Base-by-base conservation (phyloP, 92 coral and sea anemone species). In the Porites lobata region DNA sequence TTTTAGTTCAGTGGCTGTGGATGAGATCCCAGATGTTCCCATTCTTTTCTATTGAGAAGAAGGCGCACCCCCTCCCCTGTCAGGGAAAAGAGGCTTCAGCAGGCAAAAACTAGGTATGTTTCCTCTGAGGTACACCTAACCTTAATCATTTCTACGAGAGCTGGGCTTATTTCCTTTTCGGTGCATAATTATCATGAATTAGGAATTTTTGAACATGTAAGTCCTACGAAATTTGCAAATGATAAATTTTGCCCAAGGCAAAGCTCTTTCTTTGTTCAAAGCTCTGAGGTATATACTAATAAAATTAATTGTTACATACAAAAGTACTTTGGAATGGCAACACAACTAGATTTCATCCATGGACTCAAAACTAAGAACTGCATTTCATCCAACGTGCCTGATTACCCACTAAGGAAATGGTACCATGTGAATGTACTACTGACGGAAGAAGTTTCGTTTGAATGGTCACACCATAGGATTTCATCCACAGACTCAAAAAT, bases 61-160 rank as follows among this genome's bases (percentile, higher is more conserved):
- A 98, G 99, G 72, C 94, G 96, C 29, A 98, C 99, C 61, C 99
- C 99, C n/a, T 82, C 94, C 8, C 99, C 99, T 10, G 94, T 97
- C 9, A 93, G 98, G 76, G 95, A 93, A 79, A 93, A 89, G 79
- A 86, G 98, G 73, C 76, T 74, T 69, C 72, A 82, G 65, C 59
- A 82, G 75, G 77, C 50, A 81, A 83, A 50, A 73, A 3, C n/a
- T n/a, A 56, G 83, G 86, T 61, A 76, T 68, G 89, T 47, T 69
- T 8, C 10, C 24, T 59, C 11, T 8, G 61, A 56, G 61, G 11
- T 56, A 56, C 13, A 10, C n/a, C n/a, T n/a, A n/a, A n/a, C 8
- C 61, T 56, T 10, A 10, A 56, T 10, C 4, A 56, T 56, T 10
- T 56, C 47, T 38, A 38, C 47, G 47, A 38, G 47, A 38, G 47